phyloP scores from a whole-genome alignment of 2,888 invertebrate genomes.

The Tipula lateralis region DNA sequence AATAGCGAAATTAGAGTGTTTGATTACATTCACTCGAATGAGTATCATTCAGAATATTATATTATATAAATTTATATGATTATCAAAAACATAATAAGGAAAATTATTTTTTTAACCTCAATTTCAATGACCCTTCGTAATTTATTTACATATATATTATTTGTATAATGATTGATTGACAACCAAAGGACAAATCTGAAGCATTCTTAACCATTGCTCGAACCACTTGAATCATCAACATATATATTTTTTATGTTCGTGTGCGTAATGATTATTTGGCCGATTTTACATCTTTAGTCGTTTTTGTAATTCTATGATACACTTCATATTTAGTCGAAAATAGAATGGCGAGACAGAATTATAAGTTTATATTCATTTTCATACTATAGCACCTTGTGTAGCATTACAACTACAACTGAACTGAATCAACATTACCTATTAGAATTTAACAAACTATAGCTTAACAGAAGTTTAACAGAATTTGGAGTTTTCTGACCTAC shows the following conservation, averaged over 20 bases:
- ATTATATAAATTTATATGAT: background rate
- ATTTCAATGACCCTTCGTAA: background rate
- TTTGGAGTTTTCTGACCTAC: background rate
- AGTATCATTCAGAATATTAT: background rate
- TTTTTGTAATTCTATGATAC: background rate
- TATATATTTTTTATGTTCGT: background rate
- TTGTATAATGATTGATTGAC: constrained; percentile 6
- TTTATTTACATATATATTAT: background rate
- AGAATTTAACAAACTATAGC: background rate
- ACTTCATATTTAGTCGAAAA: background rate
- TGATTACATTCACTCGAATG: background rate
- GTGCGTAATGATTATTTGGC: background rate
- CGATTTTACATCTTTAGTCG: background rate
- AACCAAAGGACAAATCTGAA: background rate
- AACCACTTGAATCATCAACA: background rate
- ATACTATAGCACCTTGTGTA: too few relatives aligned
- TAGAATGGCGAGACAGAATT: background rate
- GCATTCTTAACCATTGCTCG: background rate
- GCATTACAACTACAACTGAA: too few relatives aligned
- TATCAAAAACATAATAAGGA: background rate
- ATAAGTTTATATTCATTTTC: too few relatives aligned
- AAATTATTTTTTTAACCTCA: background rate
- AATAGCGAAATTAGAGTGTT: background rate
- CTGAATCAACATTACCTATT: too few relatives aligned
- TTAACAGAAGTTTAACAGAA: background rate